These are phyloP conservation scores for Pristionchus japonicus DNA, from an alignment of 2,888 invertebrate species.

Conservation along the genomic window DNA sequence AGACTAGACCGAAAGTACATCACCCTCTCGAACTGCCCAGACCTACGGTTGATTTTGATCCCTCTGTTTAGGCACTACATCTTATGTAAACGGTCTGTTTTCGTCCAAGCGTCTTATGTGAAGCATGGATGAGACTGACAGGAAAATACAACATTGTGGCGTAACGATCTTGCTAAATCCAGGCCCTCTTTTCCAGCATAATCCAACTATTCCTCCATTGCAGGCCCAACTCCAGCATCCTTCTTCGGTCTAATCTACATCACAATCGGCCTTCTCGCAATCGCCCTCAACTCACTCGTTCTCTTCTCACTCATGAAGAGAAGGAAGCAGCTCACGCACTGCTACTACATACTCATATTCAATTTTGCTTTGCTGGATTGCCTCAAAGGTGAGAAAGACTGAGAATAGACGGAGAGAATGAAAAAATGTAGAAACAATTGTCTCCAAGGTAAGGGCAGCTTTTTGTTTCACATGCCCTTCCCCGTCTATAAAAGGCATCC, in stretches of 20 bases:
- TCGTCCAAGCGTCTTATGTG: too few relatives aligned
- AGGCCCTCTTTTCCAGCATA: not conserved
- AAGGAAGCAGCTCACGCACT: slow-evolving; percentile 50
- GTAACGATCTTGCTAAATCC: not conserved
- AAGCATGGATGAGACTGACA: too few relatives aligned
- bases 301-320: not conserved
- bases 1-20: too few relatives aligned
- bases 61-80: too few relatives aligned
- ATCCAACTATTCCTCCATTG: not conserved
- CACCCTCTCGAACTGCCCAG: too few relatives aligned
- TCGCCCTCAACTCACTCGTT: slow-evolving; percentile 28
- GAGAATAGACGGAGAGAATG: too few relatives aligned
- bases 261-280: not conserved
- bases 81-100: too few relatives aligned
- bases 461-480: not conserved
- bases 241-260: slow-evolving; percentile 34
- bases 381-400: slow-evolving; percentile 57
- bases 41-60: too few relatives aligned
- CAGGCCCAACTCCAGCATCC: not conserved
- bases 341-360: slow-evolving; percentile 66
- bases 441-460: not conserved
- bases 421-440: not conserved
- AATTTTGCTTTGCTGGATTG: slow-evolving; percentile 67
- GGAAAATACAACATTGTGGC: not conserved
- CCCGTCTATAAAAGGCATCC: not conserved